A percentile compares a stretch with the other conserved stretches of the same genome.
phyloP scores from a whole-genome alignment of 2,113 vertebrate species.

The Ascaphus truei region DNA sequence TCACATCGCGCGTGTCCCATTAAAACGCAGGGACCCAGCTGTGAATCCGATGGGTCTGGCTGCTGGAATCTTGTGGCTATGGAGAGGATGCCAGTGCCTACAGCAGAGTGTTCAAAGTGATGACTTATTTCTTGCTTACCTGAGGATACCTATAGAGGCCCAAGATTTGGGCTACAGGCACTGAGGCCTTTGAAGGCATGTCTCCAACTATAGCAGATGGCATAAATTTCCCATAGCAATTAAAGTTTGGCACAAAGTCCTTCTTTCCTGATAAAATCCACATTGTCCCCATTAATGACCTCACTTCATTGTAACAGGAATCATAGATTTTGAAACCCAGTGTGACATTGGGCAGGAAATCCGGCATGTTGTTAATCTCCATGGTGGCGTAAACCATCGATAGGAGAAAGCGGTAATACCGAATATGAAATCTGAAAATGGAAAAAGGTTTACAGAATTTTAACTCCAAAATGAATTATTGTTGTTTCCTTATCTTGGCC shows the following conservation, averaged over 20 bases:
- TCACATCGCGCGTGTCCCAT: no score
- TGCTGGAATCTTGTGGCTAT: no score
- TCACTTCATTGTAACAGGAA: constrained; percentile 45
- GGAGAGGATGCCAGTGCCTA: no score
- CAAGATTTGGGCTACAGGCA: neutral
- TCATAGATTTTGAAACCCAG: constrained; percentile 48
- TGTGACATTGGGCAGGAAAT: constrained; percentile 44
- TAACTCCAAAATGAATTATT: no score
- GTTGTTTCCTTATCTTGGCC: no score
- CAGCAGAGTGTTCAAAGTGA: no score
- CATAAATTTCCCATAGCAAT: neutral
- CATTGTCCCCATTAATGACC: neutral
- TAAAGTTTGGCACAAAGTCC: neutral
- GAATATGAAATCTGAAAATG: constrained; percentile 40
- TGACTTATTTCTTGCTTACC: no score
- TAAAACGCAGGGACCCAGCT: no score
- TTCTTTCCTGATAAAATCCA: neutral
- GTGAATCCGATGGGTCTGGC: no score
- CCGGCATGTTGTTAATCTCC: constrained; percentile 47
- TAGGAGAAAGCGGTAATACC: constrained; percentile 45
- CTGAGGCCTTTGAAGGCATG: neutral
- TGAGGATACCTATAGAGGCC: constrained; percentile 1
- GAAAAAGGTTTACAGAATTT: neutral
- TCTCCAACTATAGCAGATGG: neutral
- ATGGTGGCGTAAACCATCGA: constrained; percentile 48